Base-by-base conservation (phyloP, 2,888 invertebrate genomes). In the Fragum sueziense region DNA sequence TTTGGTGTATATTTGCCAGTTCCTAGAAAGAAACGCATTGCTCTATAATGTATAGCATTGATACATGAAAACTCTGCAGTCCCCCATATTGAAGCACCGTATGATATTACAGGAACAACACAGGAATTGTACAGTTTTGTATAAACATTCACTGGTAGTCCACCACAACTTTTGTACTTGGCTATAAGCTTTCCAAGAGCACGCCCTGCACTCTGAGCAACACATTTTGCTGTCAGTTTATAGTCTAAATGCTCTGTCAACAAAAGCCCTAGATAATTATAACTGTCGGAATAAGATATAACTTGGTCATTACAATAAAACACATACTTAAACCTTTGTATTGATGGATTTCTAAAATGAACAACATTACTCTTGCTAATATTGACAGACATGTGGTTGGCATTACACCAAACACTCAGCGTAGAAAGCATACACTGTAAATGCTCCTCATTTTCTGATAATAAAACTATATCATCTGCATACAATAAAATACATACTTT, bases 1-100 rank as follows among this genome's bases (percentile, higher is more conserved):
- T 76, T 76, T 31, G 76, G 70, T 7, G 70, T 70, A 31, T 70
- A 65, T 37, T 65, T 76, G 3, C 65, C 62, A n/a, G 47, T 33
- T 17, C 76, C 70, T 70, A n/a, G n/a, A n/a, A n/a, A n/a, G n/a
- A n/a, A n/a, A n/a, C n/a, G n/a, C 51, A 65, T 65, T 22, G 76
- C 37, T 25, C 76, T 70, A 65, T 65, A 22, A 20, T 41, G 25
- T 22, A 67, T 51, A 29, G 51, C 59, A 37, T 69, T 57, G 7
- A 74, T 54, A 20, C 41, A 31, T 2, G 67, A 20, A 27, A 25
- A 74, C 0, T 22, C 9, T 29, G 67, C 47, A 51, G 4, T 17
- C 0, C 68, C 70, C 71, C 61, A 74, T 27, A 75, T 57, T 33
- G 74, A 52, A 2, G 71, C 47, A 29, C 27, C 72, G 68, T 67